Percentiles rank a stretch among this genome's conserved stretches.
Conservation (phyloP, 2,113 vertebrate genomes). For the Cyprinodon variegatus region DNA sequence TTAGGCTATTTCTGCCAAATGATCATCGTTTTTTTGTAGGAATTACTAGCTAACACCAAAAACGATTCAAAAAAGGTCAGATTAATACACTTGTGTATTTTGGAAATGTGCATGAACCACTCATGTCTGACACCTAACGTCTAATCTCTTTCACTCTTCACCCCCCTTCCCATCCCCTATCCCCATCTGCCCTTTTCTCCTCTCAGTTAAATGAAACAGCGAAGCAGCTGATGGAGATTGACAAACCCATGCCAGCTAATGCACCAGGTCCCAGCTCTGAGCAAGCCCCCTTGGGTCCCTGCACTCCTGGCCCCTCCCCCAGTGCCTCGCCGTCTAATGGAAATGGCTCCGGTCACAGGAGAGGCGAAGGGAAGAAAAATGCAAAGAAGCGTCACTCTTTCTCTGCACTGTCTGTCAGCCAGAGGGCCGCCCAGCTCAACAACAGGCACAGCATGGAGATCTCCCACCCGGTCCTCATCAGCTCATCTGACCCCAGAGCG, state of each 20-base stretch:
- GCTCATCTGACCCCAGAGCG: constrained; percentile 93
- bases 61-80: constrained; percentile 37
- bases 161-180: neutral
- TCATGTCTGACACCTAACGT: constrained; percentile 38
- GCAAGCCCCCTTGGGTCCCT: constrained; percentile 75
- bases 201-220: constrained; percentile 93
- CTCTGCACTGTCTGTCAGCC: constrained; percentile 92
- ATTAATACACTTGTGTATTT: constrained; percentile 26
- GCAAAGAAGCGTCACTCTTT: constrained; percentile 98
- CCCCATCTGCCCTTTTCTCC: constrained; percentile 10
- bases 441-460: constrained; percentile 99
- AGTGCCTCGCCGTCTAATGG: constrained; percentile 73
- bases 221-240: constrained; percentile 97
- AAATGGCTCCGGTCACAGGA: constrained; percentile 82
- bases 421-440: constrained; percentile 91
- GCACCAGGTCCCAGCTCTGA: constrained; percentile 81
- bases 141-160: neutral
- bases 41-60: constrained; percentile 50
- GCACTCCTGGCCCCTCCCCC: constrained; percentile 73
- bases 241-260: constrained; percentile 83
- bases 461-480: constrained; percentile 95
- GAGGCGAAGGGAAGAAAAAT: constrained; percentile 93
- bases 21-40: constrained; percentile 46
- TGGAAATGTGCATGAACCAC: constrained; percentile 33
- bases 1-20: constrained; percentile 43